These are phyloP conservation scores for Zaprionus lachaisei DNA, from an alignment of 1,140 invertebrate species.

Conservation along the genomic window DNA sequence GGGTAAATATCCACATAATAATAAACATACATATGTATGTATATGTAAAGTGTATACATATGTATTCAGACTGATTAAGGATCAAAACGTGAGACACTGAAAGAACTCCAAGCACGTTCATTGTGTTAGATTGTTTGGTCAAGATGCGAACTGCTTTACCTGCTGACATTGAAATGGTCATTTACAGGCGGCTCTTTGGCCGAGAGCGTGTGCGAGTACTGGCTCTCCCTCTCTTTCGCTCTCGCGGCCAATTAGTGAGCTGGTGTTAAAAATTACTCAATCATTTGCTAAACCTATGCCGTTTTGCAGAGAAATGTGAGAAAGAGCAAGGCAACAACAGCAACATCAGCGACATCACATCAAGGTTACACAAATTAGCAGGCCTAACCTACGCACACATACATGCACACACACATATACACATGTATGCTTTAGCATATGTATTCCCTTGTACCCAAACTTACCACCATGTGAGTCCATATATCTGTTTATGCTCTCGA, in stretches of 20 bases:
- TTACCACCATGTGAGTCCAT: conserved; percentile 87
- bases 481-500: conserved; percentile 87
- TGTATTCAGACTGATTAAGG: conserved; percentile 14
- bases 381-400: conserved; percentile 1
- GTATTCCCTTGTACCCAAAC: conserved; percentile 39
- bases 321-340: conserved; percentile 30
- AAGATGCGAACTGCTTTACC: background rate
- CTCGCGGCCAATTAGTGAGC: conserved; percentile 62
- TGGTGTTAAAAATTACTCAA: conserved; percentile 75
- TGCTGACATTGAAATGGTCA: conserved; percentile 38
- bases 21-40: conserved; percentile 7
- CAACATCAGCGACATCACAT: conserved; percentile 43
- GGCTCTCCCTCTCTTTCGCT: conserved; percentile 9
- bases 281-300: conserved; percentile 56
- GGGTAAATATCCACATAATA: conserved; percentile 31
- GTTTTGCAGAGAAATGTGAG: conserved; percentile 65
- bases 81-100: conserved; percentile 10
- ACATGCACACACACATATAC: conserved; percentile 2
- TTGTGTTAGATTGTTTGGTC: conserved; percentile 1
- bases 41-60: background rate
- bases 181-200: conserved; percentile 13
- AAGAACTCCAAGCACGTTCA: conserved; percentile 25
- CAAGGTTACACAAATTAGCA: conserved; percentile 78
- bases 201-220: background rate
- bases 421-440: conserved; percentile 2